These are phyloP conservation scores for Adelges cooleyi DNA, from an alignment of 1,140 invertebrate species.

Conservation along the genomic window DNA sequence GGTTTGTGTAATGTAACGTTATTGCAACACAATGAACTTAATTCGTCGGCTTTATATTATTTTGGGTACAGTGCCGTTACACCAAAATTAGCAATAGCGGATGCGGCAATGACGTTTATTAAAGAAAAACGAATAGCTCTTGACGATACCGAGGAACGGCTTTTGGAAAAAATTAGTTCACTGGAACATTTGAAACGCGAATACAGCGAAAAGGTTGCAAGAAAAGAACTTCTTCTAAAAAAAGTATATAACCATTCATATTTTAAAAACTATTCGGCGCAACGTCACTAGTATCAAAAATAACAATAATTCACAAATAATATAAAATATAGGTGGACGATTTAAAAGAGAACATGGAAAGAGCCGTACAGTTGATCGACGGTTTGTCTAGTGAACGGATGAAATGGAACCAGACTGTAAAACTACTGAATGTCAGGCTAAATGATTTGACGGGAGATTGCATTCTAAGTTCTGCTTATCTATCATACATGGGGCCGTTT, in stretches of 20 bases:
- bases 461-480: conserved; percentile 63
- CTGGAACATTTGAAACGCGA: background rate
- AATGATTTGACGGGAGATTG: conserved; percentile 60
- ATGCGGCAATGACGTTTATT: background rate
- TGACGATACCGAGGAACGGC: background rate
- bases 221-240: background rate
- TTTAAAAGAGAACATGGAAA: conserved; percentile 55
- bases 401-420: conserved; percentile 66
- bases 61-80: background rate
- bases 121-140: background rate
- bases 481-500: conserved; percentile 77
- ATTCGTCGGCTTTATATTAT: background rate
- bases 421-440: conserved; percentile 47
- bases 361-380: conserved; percentile 58
- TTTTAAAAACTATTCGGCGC: no score
- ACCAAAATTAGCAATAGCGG: background rate
- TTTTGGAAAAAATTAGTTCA: background rate
- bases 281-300: no score
- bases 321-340: conserved; percentile 44
- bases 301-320: conserved; percentile 28
- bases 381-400: conserved; percentile 60
- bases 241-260: conserved; percentile 1
- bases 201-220: background rate
- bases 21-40: no score
- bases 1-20: no score